A percentile compares a stretch with the other conserved stretches of the same genome.
Conservation (phyloP, 2,113 vertebrate species). For the Mohoua ochrocephala region DNA sequence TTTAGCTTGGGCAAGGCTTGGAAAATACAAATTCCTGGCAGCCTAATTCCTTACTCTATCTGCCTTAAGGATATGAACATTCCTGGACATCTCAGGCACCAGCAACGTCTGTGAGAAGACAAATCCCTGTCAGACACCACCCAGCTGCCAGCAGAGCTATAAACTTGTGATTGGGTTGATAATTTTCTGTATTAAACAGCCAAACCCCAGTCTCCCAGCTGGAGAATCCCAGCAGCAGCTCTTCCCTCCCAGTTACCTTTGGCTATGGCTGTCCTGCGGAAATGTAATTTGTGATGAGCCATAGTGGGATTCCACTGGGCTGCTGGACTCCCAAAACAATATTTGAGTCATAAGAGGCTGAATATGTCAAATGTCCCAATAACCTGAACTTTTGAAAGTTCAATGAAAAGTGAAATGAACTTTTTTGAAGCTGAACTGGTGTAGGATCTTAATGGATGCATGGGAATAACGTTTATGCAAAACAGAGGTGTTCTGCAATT, state of each 20-base stretch:
- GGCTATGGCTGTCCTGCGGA: neutral
- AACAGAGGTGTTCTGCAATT: neutral
- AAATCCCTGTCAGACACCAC: neutral
- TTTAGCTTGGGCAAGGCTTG: neutral
- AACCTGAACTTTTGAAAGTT: accelerated
- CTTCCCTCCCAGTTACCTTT: neutral
- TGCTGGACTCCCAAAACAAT: neutral
- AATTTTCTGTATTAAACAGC: neutral
- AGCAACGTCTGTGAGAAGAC: neutral
- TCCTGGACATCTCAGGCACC: neutral
- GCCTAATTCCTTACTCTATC: neutral
- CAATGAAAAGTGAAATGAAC: neutral
- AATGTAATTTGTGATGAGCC: neutral
- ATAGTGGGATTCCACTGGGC: neutral
- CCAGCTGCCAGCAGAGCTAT: neutral
- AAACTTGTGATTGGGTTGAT: neutral
- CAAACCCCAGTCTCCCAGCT: neutral
- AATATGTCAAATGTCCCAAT: neutral
- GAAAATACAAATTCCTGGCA: neutral
- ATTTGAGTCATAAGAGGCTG: neutral
- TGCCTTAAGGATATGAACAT: neutral
- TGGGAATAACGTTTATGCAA: neutral
- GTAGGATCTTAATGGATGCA: accelerated
- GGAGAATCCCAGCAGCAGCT: neutral
- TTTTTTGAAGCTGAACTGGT: neutral